These are phyloP conservation scores for Leptoclinus maculatus DNA, from an alignment of 2,797 vertebrate species.

Conservation along the genomic window DNA sequence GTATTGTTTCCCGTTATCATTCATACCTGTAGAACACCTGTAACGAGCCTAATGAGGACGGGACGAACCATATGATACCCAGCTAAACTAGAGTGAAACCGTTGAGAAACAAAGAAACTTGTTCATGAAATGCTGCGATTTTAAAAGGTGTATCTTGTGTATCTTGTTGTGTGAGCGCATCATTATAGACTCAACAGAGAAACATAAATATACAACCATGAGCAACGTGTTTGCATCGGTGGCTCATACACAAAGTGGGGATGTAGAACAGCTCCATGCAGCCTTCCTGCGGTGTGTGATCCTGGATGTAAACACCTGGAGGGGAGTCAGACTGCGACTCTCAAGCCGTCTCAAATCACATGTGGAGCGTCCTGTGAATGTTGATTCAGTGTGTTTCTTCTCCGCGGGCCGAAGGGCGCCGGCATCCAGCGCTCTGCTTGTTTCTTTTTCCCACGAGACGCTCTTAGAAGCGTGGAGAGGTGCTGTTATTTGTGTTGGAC, in stretches of 20 bases:
- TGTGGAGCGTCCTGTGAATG: slow-evolving; percentile 7
- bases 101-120: neutral
- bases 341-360: neutral
- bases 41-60: too few relatives aligned
- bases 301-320: slow-evolving; percentile 54
- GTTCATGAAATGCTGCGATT: neutral
- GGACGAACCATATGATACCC: too few relatives aligned
- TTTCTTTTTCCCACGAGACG: slow-evolving; percentile 32
- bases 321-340: slow-evolving; percentile 5
- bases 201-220: neutral
- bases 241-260: slow-evolving; percentile 6
- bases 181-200: neutral
- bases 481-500: slow-evolving; percentile 50
- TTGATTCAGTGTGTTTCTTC: slow-evolving; percentile 28
- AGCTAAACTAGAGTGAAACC: too few relatives aligned
- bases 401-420: slow-evolving; percentile 18
- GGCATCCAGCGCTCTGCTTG: neutral
- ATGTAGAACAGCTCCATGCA: slow-evolving; percentile 31
- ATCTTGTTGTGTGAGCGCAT: neutral
- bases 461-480: slow-evolving; percentile 35
- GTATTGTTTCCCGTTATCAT: too few relatives aligned
- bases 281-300: slow-evolving; percentile 23
- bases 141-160: neutral
- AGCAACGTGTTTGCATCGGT: slow-evolving; percentile 14
- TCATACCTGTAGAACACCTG: too few relatives aligned